phyloP scores from a whole-genome alignment of 2,113 vertebrate genomes.

The Suricata suricatta region DNA sequence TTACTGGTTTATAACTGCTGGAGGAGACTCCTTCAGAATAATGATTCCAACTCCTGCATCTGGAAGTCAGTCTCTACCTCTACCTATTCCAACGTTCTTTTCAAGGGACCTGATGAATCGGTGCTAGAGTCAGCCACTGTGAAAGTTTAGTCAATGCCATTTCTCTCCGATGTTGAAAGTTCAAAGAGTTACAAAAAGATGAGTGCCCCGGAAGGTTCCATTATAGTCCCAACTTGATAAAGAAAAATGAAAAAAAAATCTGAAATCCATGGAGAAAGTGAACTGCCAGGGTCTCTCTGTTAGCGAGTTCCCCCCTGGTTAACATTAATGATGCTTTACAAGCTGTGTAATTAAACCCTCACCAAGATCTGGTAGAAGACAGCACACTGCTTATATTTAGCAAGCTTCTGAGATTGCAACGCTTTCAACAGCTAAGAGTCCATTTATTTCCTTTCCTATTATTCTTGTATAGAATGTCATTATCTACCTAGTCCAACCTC shows the following conservation, averaged over 20 bases:
- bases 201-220: conserved; percentile 51
- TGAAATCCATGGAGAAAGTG: background rate
- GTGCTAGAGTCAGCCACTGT: conserved; percentile 1
- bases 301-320: background rate
- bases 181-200: conserved; percentile 51
- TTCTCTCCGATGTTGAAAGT: background rate
- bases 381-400: background rate
- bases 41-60: background rate
- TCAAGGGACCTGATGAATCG: conserved; percentile 44
- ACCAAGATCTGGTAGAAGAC: background rate
- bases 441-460: conserved; percentile 52
- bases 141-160: conserved; percentile 26
- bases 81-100: conserved; percentile 57
- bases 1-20: conserved; percentile 47
- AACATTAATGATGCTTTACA: conserved; percentile 39
- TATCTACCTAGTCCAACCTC: background rate
- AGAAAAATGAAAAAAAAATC: background rate
- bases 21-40: conserved; percentile 58
- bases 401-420: background rate
- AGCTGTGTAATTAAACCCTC: conserved; percentile 55
- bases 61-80: conserved; percentile 25
- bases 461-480: conserved; percentile 30
- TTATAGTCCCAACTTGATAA: conserved; percentile 38
- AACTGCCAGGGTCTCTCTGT: conserved; percentile 22
- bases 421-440: conserved; percentile 46